Evolutionary conservation across 2,888 invertebrate genomes (phyloP).

Genomic region (Epirrhoe alternata): DNA sequence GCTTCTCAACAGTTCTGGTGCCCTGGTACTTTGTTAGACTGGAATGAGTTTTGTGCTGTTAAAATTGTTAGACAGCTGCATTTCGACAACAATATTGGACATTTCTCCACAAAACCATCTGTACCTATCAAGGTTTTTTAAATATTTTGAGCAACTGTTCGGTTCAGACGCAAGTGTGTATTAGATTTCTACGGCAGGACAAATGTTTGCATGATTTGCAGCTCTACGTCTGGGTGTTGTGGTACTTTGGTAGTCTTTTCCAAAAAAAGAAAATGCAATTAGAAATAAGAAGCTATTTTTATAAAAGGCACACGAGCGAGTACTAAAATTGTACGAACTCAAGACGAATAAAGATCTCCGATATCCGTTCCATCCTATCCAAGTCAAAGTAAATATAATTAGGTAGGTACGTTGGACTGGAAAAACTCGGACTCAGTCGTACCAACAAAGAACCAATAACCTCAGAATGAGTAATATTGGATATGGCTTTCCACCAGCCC

Average conservation of each 20-base stretch:
- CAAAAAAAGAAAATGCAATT: too few species aligned
- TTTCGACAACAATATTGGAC: too few species aligned
- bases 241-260: too few species aligned
- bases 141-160: too few species aligned
- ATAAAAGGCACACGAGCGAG: neutral
- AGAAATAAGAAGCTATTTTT: too few species aligned
- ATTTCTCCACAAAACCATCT: too few species aligned
- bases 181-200: too few species aligned
- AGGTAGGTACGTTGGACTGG: conserved; percentile 23
- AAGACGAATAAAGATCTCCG: neutral
- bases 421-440: conserved; percentile 29
- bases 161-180: too few species aligned
- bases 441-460: conserved; percentile 36
- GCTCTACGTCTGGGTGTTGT: too few species aligned
- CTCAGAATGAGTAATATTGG: conserved; percentile 36
- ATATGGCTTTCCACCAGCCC: conserved; percentile 31
- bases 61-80: neutral
- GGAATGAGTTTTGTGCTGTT: conserved; percentile 17
- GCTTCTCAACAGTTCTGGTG: conserved; percentile 23
- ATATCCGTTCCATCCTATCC: conserved; percentile 21
- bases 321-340: neutral
- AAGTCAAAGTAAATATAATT: conserved; percentile 34
- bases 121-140: too few species aligned
- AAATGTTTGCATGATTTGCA: too few species aligned
- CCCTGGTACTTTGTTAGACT: conserved; percentile 29